Evolutionary conservation across 2,888 invertebrate genomes (phyloP), one percentile per base, ranked within the genome.

Genomic region (Drosophila quinaria): DNA sequence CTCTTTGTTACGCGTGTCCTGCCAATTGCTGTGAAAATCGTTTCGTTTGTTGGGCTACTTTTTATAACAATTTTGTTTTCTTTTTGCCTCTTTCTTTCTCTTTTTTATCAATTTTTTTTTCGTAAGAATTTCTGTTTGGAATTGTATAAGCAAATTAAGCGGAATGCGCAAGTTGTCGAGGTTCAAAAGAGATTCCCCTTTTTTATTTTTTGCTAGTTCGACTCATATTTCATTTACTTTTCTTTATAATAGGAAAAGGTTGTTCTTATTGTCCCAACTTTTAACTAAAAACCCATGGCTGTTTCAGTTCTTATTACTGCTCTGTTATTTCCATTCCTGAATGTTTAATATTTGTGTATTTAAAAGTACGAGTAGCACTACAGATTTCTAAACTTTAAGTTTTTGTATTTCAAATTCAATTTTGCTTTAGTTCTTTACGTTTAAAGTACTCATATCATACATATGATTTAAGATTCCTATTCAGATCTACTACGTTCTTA

Each of bases 11-110:
- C 35, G 25, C 29, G 9, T 25, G 15, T 50, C 49, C 52, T 35
- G 41, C 61, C 74, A 74, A 78, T 78, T 78, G 76, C 64, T 78
- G 61, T 25, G 64, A 69, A 55, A 76, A 68, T 78, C 70, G 74
- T 52, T 74, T 74, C 64, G 42, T 78, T 78, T 74, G 64, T 70
- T 65, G 49, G 51, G 60, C 74, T 52, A 69, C 42, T 73, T 75
- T 78, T 59, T 39, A 17, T 15, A 29, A 3, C n/a, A n/a, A 39
- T 47, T 55, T 39, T 55, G 10, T 15, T 46, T 44, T 37, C 15
- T 35, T 46, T 61, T 44, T n/a, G n/a, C n/a, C n/a, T n/a, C n/a
- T 52, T n/a, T 49, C 8, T 31, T n/a, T 19, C 19, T 2, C 1
- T 33, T 61, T 35, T 46, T 33, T 39, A 8, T 31, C 15, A 31